Conservation (phyloP, 2,888 invertebrate genomes). For the Xanthia togata region DNA sequence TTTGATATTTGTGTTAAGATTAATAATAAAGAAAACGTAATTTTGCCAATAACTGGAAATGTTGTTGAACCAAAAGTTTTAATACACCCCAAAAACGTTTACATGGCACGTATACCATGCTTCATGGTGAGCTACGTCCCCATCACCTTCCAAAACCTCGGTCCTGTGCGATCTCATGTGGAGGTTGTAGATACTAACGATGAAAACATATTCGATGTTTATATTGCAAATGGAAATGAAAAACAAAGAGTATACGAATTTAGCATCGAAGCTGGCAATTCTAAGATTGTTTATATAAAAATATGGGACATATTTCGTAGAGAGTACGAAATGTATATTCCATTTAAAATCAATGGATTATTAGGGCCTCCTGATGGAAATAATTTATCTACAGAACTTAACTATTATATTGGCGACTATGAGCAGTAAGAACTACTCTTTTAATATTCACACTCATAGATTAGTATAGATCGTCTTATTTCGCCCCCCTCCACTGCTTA, state of each 20-base stretch:
- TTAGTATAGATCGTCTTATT: background rate
- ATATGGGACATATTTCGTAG: conserved; percentile 81
- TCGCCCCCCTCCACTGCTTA: background rate
- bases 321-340: conserved; percentile 90
- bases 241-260: conserved; percentile 79
- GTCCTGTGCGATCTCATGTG: conserved; percentile 75
- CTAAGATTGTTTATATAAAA: conserved; percentile 83
- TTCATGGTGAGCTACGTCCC: conserved; percentile 83
- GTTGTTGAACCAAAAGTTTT: conserved; percentile 87
- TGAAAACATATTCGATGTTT: conserved; percentile 84
- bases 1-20: conserved; percentile 84
- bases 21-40: conserved; percentile 85
- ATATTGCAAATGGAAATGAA: conserved; percentile 80
- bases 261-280: conserved; percentile 79
- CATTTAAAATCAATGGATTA: conserved; percentile 90
- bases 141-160: conserved; percentile 82
- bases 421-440: conserved; percentile 74
- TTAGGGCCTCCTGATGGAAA: conserved; percentile 88
- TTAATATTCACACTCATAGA: background rate
- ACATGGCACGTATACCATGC: conserved; percentile 87
- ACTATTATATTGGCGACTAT: conserved; percentile 78
- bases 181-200: conserved; percentile 80
- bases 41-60: conserved; percentile 84
- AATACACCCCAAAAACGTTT: conserved; percentile 87
- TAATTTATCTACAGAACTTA: conserved; percentile 78